Evolutionary conservation across 2,113 vertebrate species (phyloP).

Genomic region (Cavia porcellus): DNA sequence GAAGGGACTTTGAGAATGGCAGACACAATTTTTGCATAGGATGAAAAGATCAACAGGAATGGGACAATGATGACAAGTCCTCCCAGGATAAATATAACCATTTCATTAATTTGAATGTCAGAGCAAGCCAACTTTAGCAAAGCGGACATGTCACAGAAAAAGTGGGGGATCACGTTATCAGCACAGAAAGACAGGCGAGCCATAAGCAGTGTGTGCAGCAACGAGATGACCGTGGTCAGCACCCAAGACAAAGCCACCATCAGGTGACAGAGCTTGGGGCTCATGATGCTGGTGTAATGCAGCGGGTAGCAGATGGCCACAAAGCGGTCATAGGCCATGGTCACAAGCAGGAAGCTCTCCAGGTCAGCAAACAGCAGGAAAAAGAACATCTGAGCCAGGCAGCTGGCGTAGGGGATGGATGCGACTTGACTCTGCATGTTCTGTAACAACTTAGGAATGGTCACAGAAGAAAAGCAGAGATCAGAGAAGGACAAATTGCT

Average conservation of each 20-base stretch:
- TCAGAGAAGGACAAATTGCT: constrained; percentile 42
- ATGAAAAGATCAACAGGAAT: constrained; percentile 49
- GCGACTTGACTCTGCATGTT: not conserved
- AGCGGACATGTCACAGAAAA: constrained; percentile 65
- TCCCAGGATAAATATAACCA: constrained; percentile 57
- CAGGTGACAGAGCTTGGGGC: not conserved
- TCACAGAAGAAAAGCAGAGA: constrained; percentile 33
- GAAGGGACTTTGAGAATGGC: constrained; percentile 4
- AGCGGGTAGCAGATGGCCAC: constrained; percentile 24
- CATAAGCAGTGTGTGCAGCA: constrained; percentile 66
- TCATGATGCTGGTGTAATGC: not conserved
- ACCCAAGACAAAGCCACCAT: not conserved
- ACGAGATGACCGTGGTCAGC: not conserved
- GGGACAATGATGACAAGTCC: constrained; percentile 53
- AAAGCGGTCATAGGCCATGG: not conserved
- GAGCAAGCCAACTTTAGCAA: constrained; percentile 73
- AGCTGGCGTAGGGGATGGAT: not conserved
- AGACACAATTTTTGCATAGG: not conserved
- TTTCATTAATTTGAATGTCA: constrained; percentile 43
- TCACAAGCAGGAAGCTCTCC: not conserved
- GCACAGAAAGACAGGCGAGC: constrained; percentile 53
- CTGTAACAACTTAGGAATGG: constrained; percentile 6
- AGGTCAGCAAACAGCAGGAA: not conserved
- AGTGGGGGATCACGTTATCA: constrained; percentile 69
- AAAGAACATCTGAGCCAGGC: constrained; percentile 12